These are phyloP conservation scores for Meteorus colon DNA, from an alignment of 2,888 invertebrate genomes.

Conservation along the genomic window DNA sequence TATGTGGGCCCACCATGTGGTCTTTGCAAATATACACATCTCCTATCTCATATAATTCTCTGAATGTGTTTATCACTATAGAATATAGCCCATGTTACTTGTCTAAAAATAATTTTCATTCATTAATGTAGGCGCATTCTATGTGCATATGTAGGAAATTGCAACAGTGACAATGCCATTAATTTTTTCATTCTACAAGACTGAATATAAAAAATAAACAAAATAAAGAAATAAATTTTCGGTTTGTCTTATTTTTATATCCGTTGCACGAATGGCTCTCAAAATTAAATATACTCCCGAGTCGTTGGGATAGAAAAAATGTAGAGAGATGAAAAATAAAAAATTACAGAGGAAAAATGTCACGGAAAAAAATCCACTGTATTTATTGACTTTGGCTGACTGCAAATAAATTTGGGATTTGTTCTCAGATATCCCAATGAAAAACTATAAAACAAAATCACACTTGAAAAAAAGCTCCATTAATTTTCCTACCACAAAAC, in stretches of 20 bases:
- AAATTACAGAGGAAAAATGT: not conserved
- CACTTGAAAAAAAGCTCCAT: conserved; percentile 17
- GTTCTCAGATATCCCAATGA: not conserved
- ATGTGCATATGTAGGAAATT: not conserved
- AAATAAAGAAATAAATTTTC: not conserved
- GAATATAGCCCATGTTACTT: not conserved
- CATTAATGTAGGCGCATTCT: not conserved
- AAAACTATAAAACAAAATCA: not conserved
- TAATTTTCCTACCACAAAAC: not conserved
- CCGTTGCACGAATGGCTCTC: not conserved
- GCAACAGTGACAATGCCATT: conserved; percentile 1
- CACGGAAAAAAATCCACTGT: not conserved
- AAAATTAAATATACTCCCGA: not conserved
- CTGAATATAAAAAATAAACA: not conserved
- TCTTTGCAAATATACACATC: not conserved
- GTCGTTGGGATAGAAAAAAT: not conserved
- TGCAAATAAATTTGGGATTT: conserved; percentile 16
- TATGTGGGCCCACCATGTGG: not conserved
- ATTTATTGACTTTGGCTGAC: conserved; percentile 12
- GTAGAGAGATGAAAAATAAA: not conserved
- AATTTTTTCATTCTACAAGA: not conserved
- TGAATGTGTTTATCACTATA: conserved; percentile 9
- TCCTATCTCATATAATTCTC: not conserved
- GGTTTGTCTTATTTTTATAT: not conserved
- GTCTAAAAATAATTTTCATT: conserved; percentile 15